These are phyloP conservation scores for Eulacestoma nigropectus DNA, from an alignment of 2,113 vertebrate genomes.

Conservation along the genomic window DNA sequence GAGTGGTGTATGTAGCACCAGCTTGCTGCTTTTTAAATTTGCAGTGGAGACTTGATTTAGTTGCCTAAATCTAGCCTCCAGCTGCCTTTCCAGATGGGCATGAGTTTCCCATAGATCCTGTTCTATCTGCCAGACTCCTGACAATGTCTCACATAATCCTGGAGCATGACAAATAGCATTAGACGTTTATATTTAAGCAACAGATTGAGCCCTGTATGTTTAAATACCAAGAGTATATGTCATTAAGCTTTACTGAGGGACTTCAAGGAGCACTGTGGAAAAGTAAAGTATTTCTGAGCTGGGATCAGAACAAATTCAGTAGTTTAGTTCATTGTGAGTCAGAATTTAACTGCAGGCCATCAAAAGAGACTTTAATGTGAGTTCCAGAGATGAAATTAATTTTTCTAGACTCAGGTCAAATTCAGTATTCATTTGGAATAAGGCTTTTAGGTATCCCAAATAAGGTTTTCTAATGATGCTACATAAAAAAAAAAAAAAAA, in stretches of 20 bases:
- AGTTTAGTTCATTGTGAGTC: background rate
- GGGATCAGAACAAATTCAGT: background rate
- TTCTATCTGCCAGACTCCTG: background rate
- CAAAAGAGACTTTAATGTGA: background rate
- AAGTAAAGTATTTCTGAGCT: background rate
- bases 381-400: background rate
- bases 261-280: background rate
- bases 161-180: background rate
- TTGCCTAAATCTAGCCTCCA: background rate
- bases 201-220: slow-evolving; percentile 4
- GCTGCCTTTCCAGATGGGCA: slow-evolving; percentile 14
- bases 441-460: background rate
- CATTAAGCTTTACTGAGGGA: background rate
- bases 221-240: background rate
- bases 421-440: background rate
- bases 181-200: slow-evolving; percentile 1
- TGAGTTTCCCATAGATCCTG: background rate
- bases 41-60: background rate
- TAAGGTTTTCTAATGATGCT: background rate
- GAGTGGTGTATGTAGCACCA: background rate
- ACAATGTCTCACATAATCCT: background rate
- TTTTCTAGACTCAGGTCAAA: background rate
- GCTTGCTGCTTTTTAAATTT: background rate
- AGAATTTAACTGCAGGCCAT: background rate
- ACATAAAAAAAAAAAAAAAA: background rate